phyloP scores from a whole-genome alignment of 2,797 vertebrate species.

The Molossus molossus region DNA sequence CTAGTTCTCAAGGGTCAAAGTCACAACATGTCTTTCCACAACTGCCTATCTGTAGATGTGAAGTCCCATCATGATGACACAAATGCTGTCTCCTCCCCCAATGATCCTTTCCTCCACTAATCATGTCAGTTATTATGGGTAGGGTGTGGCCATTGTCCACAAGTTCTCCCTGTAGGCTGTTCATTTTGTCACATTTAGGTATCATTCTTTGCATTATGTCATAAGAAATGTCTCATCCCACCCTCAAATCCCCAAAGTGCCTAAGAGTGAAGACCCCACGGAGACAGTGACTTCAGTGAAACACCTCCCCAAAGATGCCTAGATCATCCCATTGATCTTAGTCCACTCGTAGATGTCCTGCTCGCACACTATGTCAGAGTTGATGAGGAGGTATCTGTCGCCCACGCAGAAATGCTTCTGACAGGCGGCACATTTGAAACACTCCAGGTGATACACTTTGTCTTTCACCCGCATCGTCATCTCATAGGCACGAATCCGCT shows the following conservation, averaged over 20 bases:
- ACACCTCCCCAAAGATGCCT: slow-evolving; percentile 73
- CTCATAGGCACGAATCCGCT: slow-evolving; percentile 98
- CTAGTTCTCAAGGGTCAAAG: slow-evolving; percentile 82
- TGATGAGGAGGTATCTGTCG: slow-evolving; percentile 99
- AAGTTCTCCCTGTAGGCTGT: slow-evolving; percentile 67
- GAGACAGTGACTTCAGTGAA: slow-evolving; percentile 54
- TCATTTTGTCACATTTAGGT: slow-evolving; percentile 75
- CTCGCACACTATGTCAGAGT: slow-evolving; percentile 99
- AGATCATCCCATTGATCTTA: slow-evolving; percentile 96
- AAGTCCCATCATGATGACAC: background rate
- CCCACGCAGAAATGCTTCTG: slow-evolving; percentile 99
- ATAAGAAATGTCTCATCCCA: slow-evolving; percentile 78
- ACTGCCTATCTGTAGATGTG: slow-evolving; percentile 67
- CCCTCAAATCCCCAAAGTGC: slow-evolving; percentile 80
- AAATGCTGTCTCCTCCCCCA: background rate
- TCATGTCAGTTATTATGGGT: slow-evolving; percentile 81
- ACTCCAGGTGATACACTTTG: slow-evolving; percentile 99
- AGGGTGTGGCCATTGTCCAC: slow-evolving; percentile 27
- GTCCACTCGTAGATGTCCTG: slow-evolving; percentile 99
- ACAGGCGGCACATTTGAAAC: slow-evolving; percentile 99
- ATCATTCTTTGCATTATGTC: slow-evolving; percentile 68
- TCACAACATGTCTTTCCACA: slow-evolving; percentile 71
- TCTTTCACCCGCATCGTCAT: slow-evolving; percentile 99
- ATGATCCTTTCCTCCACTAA: background rate
- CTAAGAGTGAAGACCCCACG: slow-evolving; percentile 72